A percentile compares a stretch with the other conserved stretches of the same genome.
Conservation (phyloP, 2,797 vertebrate species). For the Vultur gryphus region DNA sequence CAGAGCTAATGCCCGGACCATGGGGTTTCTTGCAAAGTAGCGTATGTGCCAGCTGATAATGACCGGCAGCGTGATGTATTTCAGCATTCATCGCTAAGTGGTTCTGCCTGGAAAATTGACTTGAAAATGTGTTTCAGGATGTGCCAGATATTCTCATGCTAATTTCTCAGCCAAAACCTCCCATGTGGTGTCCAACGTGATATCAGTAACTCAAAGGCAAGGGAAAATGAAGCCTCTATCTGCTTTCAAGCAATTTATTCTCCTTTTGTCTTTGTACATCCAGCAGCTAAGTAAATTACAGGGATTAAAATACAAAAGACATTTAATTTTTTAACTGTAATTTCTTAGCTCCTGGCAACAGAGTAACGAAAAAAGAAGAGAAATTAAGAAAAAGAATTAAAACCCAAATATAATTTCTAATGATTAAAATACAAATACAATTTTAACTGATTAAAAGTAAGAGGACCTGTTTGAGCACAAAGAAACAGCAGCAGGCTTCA, state of each 20-base stretch:
- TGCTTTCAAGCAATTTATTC: conserved; percentile 56
- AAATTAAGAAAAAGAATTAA: conserved; percentile 11
- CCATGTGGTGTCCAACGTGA: conserved; percentile 47
- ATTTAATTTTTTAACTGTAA: conserved; percentile 49
- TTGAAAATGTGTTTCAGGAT: conserved; percentile 55
- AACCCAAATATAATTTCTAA: conserved; percentile 42
- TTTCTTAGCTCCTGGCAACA: conserved; percentile 18
- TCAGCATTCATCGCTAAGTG: conserved; percentile 50
- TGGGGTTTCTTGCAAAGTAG: not conserved
- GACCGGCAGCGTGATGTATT: conserved; percentile 14
- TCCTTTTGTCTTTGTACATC: conserved; percentile 33
- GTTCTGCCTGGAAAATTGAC: conserved; percentile 59
- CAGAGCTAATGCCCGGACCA: not conserved
- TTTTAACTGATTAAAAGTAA: conserved; percentile 56
- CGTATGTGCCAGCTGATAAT: conserved; percentile 34
- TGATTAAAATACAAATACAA: not conserved
- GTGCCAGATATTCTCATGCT: conserved; percentile 49
- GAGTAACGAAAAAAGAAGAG: not conserved
- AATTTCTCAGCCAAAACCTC: conserved; percentile 63
- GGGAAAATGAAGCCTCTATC: conserved; percentile 33
- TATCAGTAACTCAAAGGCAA: conserved; percentile 41
- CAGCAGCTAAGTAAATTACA: conserved; percentile 55
- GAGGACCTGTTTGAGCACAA: not conserved
- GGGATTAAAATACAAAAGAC: conserved; percentile 43
- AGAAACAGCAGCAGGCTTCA: not conserved